Evolutionary conservation across 2,888 invertebrate species (phyloP).

Genomic region (Limulus polyphemus): DNA sequence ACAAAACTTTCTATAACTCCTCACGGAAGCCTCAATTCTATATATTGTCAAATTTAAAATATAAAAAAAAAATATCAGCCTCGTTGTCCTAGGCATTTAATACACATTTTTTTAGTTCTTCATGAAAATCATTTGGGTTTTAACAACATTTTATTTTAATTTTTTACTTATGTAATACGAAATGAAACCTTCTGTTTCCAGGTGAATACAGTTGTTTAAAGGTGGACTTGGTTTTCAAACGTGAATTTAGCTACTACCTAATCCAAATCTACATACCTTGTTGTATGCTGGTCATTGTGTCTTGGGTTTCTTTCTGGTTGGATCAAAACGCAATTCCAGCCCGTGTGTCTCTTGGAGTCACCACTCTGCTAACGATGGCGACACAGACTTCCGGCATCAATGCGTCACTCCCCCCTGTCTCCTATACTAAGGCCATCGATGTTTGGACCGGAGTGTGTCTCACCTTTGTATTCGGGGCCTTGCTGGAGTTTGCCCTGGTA

Average conservation of each 20-base stretch:
- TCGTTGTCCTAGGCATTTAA: too few relatives aligned
- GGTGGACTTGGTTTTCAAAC: constrained; percentile 88
- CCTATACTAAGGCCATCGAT: constrained; percentile 95
- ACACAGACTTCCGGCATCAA: constrained; percentile 88
- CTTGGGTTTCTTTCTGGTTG: constrained; percentile 92
- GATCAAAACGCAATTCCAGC: constrained; percentile 93
- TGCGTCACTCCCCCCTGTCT: constrained; percentile 90
- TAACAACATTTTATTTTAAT: too few relatives aligned
- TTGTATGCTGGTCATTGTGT: constrained; percentile 95
- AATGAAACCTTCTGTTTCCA: constrained; percentile 41
- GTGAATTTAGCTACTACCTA: constrained; percentile 98
- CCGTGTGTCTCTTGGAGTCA: constrained; percentile 85
- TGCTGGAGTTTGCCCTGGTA: constrained; percentile 93
- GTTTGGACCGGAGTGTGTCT: constrained; percentile 96
- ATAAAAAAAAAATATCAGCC: too few relatives aligned
- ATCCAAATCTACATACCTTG: constrained; percentile 99
- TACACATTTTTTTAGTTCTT: too few relatives aligned
- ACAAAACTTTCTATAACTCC: too few relatives aligned
- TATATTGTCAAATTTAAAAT: too few relatives aligned
- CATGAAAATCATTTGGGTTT: too few relatives aligned
- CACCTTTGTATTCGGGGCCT: constrained; percentile 93
- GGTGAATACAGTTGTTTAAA: constrained; percentile 97
- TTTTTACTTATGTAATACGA: too few relatives aligned
- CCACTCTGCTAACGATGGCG: constrained; percentile 92
- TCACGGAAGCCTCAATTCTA: too few relatives aligned